Percentiles rank a stretch among this genome's conserved stretches.
phyloP scores from a whole-genome alignment of 2,888 invertebrate genomes.

The Saturnia pavonia region DNA sequence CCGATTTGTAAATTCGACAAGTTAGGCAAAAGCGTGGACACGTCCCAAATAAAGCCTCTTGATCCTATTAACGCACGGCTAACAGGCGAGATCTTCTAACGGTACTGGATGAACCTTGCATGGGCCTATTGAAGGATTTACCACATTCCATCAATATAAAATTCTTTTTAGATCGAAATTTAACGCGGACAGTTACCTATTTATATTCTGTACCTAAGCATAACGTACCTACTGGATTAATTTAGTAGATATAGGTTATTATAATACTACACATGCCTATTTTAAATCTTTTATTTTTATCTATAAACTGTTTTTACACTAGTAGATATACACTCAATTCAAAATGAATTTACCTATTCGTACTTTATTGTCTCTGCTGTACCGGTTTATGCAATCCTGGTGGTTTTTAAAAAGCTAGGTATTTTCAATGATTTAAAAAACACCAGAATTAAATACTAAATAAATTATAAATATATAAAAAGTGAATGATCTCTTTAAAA shows the following conservation, averaged over 20 bases:
- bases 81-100: slow-evolving; percentile 73
- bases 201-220: background rate
- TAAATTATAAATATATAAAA: too few species aligned
- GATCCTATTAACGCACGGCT: slow-evolving; percentile 80
- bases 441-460: too few species aligned
- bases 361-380: background rate
- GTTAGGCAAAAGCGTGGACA: slow-evolving; percentile 79
- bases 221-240: too few species aligned
- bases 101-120: slow-evolving; percentile 59
- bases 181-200: slow-evolving; percentile 22
- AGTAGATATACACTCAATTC: background rate
- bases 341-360: background rate
- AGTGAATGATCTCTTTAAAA: too few species aligned
- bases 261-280: too few species aligned
- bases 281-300: background rate
- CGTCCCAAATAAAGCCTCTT: slow-evolving; percentile 76
- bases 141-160: slow-evolving; percentile 43
- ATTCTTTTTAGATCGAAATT: slow-evolving; percentile 31
- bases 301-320: background rate
- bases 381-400: background rate
- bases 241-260: too few species aligned
- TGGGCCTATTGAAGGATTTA: slow-evolving; percentile 52
- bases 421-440: too few species aligned
- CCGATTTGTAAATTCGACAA: slow-evolving; percentile 80
- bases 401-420: too few species aligned